These are phyloP conservation scores for Danio albolineatus DNA, from an alignment of 2,797 vertebrate genomes.

Conservation along the genomic window DNA sequence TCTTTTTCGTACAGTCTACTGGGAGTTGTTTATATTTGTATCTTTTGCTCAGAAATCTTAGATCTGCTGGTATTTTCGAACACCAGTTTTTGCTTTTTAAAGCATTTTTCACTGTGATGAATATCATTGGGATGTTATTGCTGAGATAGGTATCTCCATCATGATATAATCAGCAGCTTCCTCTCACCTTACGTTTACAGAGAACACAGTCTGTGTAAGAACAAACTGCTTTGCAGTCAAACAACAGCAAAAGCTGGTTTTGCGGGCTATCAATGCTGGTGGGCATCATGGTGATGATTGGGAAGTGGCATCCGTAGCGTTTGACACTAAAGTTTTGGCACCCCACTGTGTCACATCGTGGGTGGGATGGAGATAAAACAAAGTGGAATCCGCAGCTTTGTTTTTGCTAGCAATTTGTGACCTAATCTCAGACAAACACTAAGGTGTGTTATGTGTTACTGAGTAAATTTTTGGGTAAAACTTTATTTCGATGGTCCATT, in stretches of 20 bases:
- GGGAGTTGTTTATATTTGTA: not conserved
- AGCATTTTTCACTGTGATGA: not conserved
- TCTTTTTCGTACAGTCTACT: slow-evolving; percentile 1
- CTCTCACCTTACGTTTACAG: not conserved
- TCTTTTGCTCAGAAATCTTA: not conserved
- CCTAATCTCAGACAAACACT: slow-evolving; percentile 56
- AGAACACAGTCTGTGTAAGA: not conserved
- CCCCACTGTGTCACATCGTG: slow-evolving; percentile 73
- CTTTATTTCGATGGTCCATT: too few species aligned
- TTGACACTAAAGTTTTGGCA: slow-evolving; percentile 65
- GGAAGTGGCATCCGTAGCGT: slow-evolving; percentile 61
- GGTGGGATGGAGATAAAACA: slow-evolving; percentile 79
- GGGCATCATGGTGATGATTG: slow-evolving; percentile 59
- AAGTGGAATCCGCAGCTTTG: slow-evolving; percentile 63
- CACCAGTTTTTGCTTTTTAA: not conserved
- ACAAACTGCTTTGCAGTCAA: not conserved
- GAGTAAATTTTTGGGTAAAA: too few species aligned
- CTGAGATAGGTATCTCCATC: slow-evolving; percentile 1
- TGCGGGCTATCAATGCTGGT: not conserved
- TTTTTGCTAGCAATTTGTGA: slow-evolving; percentile 77
- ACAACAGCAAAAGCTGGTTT: not conserved
- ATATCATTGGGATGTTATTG: not conserved
- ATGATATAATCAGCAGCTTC: not conserved
- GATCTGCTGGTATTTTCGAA: not conserved
- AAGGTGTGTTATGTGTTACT: slow-evolving; percentile 14